Conservation (phyloP, 2,888 invertebrate species). For the Zygothrica quintamaculata region DNA sequence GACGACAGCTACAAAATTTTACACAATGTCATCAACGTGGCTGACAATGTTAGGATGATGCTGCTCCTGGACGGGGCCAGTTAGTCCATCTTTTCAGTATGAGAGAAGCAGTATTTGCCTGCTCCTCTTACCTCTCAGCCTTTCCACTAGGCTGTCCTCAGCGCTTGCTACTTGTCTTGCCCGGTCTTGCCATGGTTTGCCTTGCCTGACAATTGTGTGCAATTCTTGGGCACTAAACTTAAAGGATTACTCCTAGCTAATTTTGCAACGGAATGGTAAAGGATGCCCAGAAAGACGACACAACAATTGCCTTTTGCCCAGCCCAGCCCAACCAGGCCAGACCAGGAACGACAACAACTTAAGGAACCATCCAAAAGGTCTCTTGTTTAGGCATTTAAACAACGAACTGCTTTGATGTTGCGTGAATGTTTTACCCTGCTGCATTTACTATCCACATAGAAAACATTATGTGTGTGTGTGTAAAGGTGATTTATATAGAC, state of each 20-base stretch:
- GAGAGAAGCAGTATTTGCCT: conserved; percentile 22
- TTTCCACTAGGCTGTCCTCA: not conserved
- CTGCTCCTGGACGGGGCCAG: conserved; percentile 25
- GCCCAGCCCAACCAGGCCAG: no score
- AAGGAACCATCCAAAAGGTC: conserved; percentile 31
- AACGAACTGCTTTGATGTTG: conserved; percentile 28
- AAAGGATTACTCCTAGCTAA: conserved; percentile 78
- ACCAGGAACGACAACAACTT: no score
- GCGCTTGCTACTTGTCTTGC: conserved; percentile 5
- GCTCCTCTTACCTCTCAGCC: not conserved
- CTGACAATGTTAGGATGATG: conserved; percentile 56
- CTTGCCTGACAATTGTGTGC: conserved; percentile 65
- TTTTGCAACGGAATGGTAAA: conserved; percentile 50
- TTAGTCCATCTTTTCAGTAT: conserved; percentile 19
- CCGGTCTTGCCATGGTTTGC: conserved; percentile 8
- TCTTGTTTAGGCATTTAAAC: conserved; percentile 35
- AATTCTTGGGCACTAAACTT: conserved; percentile 72
- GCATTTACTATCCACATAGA: conserved; percentile 10
- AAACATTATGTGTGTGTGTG: no score
- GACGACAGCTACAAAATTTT: conserved; percentile 69
- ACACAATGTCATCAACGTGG: conserved; percentile 74
- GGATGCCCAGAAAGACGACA: conserved; percentile 14
- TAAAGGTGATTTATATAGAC: no score
- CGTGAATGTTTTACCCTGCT: conserved; percentile 15
- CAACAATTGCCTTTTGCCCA: conserved; percentile 44